Base-by-base conservation (phyloP, 64 coral and sea anemone species). In the Cladopsammia gracilis region DNA sequence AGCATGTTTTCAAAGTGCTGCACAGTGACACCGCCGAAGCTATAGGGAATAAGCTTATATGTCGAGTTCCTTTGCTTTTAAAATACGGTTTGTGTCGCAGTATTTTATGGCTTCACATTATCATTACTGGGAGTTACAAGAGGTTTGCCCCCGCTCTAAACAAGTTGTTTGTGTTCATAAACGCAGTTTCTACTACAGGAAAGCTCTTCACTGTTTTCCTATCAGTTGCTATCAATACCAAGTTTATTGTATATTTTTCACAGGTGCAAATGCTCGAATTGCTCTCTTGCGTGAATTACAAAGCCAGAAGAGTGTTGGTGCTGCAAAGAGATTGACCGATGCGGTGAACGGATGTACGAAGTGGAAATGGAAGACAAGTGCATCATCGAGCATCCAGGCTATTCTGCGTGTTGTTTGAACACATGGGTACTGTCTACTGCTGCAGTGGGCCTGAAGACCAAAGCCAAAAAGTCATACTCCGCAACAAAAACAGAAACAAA, bases 211-310 rank as follows among this genome's bases (percentile, higher is more conserved):
- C n/a, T n/a, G n/a, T n/a, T n/a, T n/a, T n/a, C n/a, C n/a, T n/a
- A n/a, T n/a, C n/a, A n/a, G n/a, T n/a, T n/a, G 4, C 25, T 15
- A 4, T 82, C n/a, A 43, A 6, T 62, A 10, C 19, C 13, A 9
- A 5, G 24, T 76, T 19, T 24, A 59, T 58, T 43, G 19, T 18
- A 53, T 49, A 4, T 49, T 48, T 6, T 4, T 49, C 46, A n/a
- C 24, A 89, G 87, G 87, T 89, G 87, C 62, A 89, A 64, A 89
- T 89, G 87, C 23, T 78, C 87, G 5, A 59, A 89, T 57, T 89
- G 87, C 22, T 89, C 87, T 42, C 47, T 78, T 10, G 87, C 47
- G 12, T 3, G 6, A 25, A 24, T 74, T 5, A 25, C 52, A 6
- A 72, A 74, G 10, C 64, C 46, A 25, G 60, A 87, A 25, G 84